Evolutionary conservation across 2,113 vertebrate genomes (phyloP).

Genomic region (Excalfactoria chinensis): DNA sequence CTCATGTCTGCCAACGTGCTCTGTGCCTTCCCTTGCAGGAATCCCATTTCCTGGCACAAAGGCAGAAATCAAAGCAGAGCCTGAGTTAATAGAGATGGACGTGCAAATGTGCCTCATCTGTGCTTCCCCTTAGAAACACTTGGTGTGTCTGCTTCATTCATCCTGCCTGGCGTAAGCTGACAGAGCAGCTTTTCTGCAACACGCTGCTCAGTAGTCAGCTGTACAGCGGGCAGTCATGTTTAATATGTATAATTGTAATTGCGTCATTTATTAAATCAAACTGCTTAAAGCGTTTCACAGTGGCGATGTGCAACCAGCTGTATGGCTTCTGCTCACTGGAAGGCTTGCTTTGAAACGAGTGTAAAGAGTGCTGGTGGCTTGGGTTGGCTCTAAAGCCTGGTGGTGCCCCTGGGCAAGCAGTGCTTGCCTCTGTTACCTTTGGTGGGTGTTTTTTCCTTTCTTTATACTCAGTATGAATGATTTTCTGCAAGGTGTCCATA

Average conservation of each 20-base stretch:
- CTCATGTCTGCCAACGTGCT: accelerated
- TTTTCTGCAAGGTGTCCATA: background rate
- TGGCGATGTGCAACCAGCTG: background rate
- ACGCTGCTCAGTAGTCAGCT: background rate
- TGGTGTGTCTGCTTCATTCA: background rate
- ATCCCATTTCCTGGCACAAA: background rate
- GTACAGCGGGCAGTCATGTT: background rate
- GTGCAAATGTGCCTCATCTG: accelerated
- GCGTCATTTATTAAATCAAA: conserved; percentile 25
- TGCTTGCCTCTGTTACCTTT: background rate
- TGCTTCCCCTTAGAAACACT: background rate
- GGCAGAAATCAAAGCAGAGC: background rate
- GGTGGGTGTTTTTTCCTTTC: background rate
- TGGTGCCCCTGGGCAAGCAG: background rate
- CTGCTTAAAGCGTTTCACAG: background rate
- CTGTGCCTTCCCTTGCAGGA: background rate
- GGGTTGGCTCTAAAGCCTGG: accelerated
- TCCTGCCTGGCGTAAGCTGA: background rate
- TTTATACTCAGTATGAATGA: background rate
- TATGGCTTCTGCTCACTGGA: background rate
- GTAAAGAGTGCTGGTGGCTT: background rate
- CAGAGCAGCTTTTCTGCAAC: background rate
- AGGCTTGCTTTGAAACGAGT: background rate
- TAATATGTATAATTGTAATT: conserved; percentile 1
- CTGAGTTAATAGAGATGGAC: background rate